Percentiles rank a stretch among this genome's conserved stretches.
These are phyloP conservation scores for Typhlomys cinereus DNA, from an alignment of 2,113 vertebrate species.

Conservation along the genomic window DNA sequence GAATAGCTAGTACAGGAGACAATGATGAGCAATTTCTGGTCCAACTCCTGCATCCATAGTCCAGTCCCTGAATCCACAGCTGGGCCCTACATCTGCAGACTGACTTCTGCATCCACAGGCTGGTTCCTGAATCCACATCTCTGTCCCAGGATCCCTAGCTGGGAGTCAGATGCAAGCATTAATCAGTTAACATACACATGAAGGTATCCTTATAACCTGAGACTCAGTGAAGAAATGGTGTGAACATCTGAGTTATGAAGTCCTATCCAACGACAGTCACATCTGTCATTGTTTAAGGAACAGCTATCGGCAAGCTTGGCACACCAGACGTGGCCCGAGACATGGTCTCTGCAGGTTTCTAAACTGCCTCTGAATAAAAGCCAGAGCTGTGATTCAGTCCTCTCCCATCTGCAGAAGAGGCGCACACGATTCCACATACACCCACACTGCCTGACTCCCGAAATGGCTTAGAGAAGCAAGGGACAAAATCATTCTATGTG, in stretches of 20 bases:
- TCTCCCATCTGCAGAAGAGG: not conserved
- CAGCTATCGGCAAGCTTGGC: not conserved
- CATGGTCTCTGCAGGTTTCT: not conserved
- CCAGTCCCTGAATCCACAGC: too few relatives aligned
- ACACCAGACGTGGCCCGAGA: not conserved
- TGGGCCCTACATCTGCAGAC: too few relatives aligned
- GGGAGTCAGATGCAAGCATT: rapidly evolving
- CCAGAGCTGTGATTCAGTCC: not conserved
- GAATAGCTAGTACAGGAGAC: too few relatives aligned
- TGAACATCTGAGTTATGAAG: not conserved
- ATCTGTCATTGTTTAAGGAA: not conserved
- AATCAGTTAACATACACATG: not conserved
- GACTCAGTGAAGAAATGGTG: not conserved
- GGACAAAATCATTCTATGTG: not conserved
- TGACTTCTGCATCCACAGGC: too few relatives aligned
- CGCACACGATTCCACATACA: slow-evolving; percentile 6
- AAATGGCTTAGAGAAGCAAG: not conserved
- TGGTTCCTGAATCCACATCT: rapidly evolving
- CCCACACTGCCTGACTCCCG: not conserved
- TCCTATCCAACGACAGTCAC: not conserved
- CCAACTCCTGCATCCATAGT: rapidly evolving
- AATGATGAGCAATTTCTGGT: not conserved
- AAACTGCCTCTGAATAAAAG: not conserved
- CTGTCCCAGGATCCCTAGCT: too few relatives aligned
- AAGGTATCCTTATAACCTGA: not conserved